Base-by-base conservation (phyloP, 1,140 invertebrate genomes). In the Drosophila murphyi region DNA sequence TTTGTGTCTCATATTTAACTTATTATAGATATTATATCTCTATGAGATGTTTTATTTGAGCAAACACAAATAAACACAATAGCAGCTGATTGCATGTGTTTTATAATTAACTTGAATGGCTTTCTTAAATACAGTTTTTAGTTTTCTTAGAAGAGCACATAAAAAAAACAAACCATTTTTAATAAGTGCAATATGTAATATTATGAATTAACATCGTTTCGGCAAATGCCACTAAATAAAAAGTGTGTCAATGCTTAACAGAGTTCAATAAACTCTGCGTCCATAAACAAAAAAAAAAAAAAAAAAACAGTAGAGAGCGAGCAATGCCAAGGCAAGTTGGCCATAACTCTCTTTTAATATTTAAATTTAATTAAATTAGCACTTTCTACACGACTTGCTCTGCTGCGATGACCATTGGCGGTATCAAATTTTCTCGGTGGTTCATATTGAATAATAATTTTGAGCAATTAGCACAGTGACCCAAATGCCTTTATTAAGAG, bases 391-490 rank as follows among this genome's bases (percentile, higher is more conserved):
- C 57, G 70, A 61, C 64, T 52, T 39, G 34, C 28, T 35, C 68
- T 43, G 37, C 10, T 37, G 37, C 48, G 29, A 31, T 20, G 20
- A 43, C 10, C 39, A 43, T 7, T 29, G 56, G 74, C 51, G 48
- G 10, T 57, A 60, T 52, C 35, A 45, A 29, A 59, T 34, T 59
- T 39, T 43, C 62, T 41, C 10, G 69, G n/a, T 47, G 71, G 34
- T 75, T 80, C 47, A 76, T 89, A 88, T 88, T 88, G 85, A 88
- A 88, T 88, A 89, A 88, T 88, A 88, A 88, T 88, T 89, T 85
- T 59, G 48, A 60, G 32, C 81, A 85, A 85, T 89, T 88, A 88
- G 85, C 85, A 81, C 81, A 75, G 71, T 72, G 78, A 89, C 85
- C 85, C 75, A 78, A 69, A 88, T 89, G 74, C 60, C 20, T 88